These are phyloP conservation scores for Didymodactylos carnosus DNA, from an alignment of 2,888 invertebrate genomes.

Conservation along the genomic window DNA sequence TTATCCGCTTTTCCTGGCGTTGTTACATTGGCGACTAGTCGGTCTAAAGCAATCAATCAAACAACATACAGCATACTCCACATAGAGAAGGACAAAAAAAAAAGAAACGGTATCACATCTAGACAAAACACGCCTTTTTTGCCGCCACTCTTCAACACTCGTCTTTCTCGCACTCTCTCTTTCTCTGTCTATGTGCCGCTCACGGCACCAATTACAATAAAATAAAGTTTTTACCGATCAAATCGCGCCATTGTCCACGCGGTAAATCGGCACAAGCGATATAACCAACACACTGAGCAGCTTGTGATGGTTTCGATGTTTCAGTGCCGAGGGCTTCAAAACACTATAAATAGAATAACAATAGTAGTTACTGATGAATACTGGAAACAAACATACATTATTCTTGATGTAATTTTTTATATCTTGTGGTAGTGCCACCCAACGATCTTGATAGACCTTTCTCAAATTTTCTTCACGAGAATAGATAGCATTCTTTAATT, in stretches of 20 bases:
- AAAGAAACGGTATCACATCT: no score
- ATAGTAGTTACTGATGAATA: neutral
- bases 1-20: conserved; percentile 50
- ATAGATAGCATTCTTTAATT: conserved; percentile 11
- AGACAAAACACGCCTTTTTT: no score
- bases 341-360: conserved; percentile 35
- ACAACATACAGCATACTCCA: neutral
- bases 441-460: conserved; percentile 40
- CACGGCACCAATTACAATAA: no score
- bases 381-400: conserved; percentile 45
- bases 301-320: conserved; percentile 72
- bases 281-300: conserved; percentile 95
- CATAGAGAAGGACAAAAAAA: no score
- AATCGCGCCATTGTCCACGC: conserved; percentile 68
- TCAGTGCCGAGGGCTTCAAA: conserved; percentile 83
- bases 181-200: no score
- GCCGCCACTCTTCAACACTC: no score
- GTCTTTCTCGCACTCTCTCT: no score
- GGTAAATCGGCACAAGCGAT: conserved; percentile 90
- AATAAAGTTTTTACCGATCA: conserved; percentile 52
- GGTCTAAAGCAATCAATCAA: neutral
- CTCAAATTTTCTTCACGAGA: conserved; percentile 6
- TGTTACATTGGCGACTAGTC: conserved; percentile 6
- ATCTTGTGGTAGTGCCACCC: conserved; percentile 72
- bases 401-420: conserved; percentile 70